phyloP scores from a whole-genome alignment of 2,888 invertebrate genomes.

The Trissolcus brochymenae region DNA sequence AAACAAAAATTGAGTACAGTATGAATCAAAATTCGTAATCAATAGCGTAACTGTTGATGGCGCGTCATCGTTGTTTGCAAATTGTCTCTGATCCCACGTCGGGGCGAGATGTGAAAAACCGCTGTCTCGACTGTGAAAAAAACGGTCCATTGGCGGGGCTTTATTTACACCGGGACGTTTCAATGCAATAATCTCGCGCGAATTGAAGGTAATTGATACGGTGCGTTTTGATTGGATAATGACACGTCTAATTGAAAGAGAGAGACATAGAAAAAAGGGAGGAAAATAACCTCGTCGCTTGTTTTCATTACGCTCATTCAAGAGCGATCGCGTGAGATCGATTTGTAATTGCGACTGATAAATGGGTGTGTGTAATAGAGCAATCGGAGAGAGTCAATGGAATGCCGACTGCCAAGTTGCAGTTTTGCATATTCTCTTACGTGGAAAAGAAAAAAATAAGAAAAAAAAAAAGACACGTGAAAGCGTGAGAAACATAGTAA shows the following conservation, averaged over 20 bases:
- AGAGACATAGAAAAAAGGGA: conserved; percentile 10
- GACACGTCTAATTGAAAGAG: conserved; percentile 11
- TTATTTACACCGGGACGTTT: too few species aligned
- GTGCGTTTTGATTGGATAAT: conserved; percentile 27
- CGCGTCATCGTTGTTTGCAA: conserved; percentile 4
- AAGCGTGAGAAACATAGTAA: conserved; percentile 43
- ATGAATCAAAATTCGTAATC: too few species aligned
- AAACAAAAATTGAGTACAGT: too few species aligned
- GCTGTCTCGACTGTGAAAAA: too few species aligned
- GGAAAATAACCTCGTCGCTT: background rate
- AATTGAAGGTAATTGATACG: conserved; percentile 28
- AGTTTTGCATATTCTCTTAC: conserved; percentile 20
- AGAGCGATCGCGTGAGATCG: background rate
- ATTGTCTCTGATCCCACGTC: conserved; percentile 1
- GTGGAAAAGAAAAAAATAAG: background rate
- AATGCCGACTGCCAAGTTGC: background rate
- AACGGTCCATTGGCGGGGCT: too few species aligned
- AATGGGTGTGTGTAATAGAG: too few species aligned
- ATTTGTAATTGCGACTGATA: background rate
- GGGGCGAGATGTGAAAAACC: too few species aligned
- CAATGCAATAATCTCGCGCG: conserved; percentile 11
- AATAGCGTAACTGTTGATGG: too few species aligned
- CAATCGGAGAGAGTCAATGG: too few species aligned
- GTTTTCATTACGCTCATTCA: background rate
- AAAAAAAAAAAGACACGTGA: conserved; percentile 19